These are phyloP conservation scores for Ophiodon elongatus DNA, from an alignment of 2,113 vertebrate species.

Conservation along the genomic window DNA sequence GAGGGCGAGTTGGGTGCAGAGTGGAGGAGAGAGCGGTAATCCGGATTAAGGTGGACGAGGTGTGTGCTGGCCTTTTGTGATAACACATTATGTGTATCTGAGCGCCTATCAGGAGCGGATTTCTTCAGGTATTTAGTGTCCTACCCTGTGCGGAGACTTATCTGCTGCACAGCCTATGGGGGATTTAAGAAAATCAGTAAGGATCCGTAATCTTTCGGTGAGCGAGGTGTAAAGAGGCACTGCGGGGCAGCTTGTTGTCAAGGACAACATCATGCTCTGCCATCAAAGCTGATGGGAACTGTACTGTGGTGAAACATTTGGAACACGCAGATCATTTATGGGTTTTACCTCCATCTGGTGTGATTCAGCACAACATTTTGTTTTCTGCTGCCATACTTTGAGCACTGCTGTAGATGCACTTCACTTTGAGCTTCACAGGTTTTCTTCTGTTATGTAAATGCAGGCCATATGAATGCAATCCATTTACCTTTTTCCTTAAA, in stretches of 20 bases:
- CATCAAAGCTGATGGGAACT: slow-evolving; percentile 2
- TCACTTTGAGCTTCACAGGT: background rate
- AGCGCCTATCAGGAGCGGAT: background rate
- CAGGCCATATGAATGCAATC: too few relatives aligned
- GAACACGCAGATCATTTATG: background rate
- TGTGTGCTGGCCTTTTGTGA: slow-evolving; percentile 7
- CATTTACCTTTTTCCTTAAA: background rate
- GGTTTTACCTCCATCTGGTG: slow-evolving; percentile 7
- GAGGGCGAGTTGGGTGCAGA: background rate
- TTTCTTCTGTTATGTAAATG: background rate
- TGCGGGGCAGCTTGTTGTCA: slow-evolving; percentile 27
- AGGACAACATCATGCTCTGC: slow-evolving; percentile 23
- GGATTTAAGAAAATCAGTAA: slow-evolving; percentile 22
- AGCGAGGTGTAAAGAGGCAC: slow-evolving; percentile 27
- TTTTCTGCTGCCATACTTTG: background rate
- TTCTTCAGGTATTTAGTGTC: slow-evolving; percentile 16
- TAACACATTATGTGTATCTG: slow-evolving; percentile 3
- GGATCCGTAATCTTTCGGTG: slow-evolving; percentile 25
- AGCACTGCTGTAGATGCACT: background rate
- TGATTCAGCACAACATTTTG: background rate
- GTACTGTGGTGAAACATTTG: slow-evolving; percentile 18
- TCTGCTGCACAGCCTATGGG: background rate
- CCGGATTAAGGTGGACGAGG: slow-evolving; percentile 11
- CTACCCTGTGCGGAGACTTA: background rate
- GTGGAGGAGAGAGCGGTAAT: slow-evolving; percentile 12